A percentile compares a stretch with the other conserved stretches of the same genome.
Conservation (phyloP, 2,113 vertebrate genomes). For the Caranx ignobilis region DNA sequence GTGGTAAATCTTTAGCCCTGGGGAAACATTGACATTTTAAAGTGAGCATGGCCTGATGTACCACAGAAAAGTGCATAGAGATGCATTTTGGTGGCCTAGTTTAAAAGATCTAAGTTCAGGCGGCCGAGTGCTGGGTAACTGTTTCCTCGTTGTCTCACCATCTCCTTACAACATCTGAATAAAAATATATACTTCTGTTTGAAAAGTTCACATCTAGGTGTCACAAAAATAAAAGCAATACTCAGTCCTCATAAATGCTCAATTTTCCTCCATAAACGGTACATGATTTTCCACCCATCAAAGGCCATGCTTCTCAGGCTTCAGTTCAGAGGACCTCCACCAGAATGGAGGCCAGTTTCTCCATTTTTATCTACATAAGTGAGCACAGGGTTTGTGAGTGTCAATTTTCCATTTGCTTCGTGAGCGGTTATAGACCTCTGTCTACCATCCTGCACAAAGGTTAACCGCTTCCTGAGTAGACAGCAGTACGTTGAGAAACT, state of each 20-base stretch:
- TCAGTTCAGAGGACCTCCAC: neutral
- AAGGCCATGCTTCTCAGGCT: slow-evolving; percentile 1
- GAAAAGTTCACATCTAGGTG: slow-evolving; percentile 2
- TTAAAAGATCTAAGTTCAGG: slow-evolving; percentile 10
- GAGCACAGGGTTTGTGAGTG: slow-evolving; percentile 8
- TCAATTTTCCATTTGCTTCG: slow-evolving; percentile 51
- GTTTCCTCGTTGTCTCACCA: neutral
- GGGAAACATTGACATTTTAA: slow-evolving; percentile 5
- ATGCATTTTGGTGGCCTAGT: slow-evolving; percentile 23
- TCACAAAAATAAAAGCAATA: slow-evolving; percentile 16
- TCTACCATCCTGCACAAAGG: slow-evolving; percentile 46
- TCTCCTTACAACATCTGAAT: neutral
- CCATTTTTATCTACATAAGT: slow-evolving; percentile 11
- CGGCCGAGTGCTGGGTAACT: neutral
- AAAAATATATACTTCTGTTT: neutral
- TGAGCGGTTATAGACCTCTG: slow-evolving; percentile 29
- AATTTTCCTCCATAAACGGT: slow-evolving; percentile 1
- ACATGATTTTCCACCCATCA: neutral
- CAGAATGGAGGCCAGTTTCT: neutral
- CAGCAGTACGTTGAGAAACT: slow-evolving; percentile 14
- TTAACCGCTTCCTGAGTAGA: slow-evolving; percentile 74
- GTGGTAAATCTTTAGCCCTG: slow-evolving; percentile 21
- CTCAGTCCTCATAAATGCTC: neutral
- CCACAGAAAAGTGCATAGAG: slow-evolving; percentile 31
- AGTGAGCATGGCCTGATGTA: slow-evolving; percentile 30